phyloP scores from a whole-genome alignment of 2,113 vertebrate genomes.

The Ornithorhynchus anatinus region DNA sequence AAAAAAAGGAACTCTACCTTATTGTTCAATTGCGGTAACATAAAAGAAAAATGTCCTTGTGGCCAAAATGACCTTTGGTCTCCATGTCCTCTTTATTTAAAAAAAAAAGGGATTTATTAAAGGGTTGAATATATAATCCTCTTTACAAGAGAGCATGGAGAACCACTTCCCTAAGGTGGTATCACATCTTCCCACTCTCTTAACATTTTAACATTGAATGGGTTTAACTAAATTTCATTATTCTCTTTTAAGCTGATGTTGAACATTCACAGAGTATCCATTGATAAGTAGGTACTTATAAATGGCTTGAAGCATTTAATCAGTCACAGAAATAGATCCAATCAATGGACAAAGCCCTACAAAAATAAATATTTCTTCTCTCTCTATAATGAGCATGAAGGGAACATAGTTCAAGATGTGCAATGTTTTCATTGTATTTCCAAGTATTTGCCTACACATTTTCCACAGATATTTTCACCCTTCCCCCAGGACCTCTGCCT shows the following conservation, averaged over 20 bases:
- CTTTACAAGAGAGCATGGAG: neutral
- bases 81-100: neutral
- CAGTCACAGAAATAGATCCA: neutral
- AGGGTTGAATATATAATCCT: neutral
- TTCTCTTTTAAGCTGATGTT: neutral
- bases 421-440: neutral
- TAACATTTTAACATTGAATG: neutral
- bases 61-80: neutral
- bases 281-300: neutral
- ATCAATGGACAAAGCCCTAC: neutral
- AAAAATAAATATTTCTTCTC: slow-evolving; percentile 10
- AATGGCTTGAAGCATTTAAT: neutral
- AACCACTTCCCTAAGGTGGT: neutral
- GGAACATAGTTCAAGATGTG: slow-evolving; percentile 1
- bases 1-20: neutral
- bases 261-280: neutral
- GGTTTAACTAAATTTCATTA: neutral
- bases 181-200: neutral
- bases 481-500: neutral
- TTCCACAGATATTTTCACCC: slow-evolving; percentile 4
- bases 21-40: neutral
- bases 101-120: neutral
- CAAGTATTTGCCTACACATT: neutral
- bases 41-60: neutral
- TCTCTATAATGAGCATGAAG: neutral